Evolutionary conservation across 2,797 vertebrate species (phyloP).

Genomic region (Ambastaia sidthimunki): DNA sequence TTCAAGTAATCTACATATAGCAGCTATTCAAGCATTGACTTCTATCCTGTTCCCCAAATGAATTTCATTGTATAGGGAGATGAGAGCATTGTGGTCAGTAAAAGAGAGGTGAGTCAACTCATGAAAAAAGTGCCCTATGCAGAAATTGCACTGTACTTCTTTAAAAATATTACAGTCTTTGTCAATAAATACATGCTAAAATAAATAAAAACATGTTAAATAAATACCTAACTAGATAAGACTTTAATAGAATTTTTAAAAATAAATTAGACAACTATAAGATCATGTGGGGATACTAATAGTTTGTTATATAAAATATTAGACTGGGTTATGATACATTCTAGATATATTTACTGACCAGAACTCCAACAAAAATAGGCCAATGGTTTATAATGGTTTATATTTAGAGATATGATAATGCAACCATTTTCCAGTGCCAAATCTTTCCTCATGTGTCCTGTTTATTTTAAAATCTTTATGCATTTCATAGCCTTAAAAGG

Average conservation of each 20-base stretch:
- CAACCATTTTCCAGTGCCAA: constrained; percentile 17
- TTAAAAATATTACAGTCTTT: constrained; percentile 83
- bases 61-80: constrained; percentile 33
- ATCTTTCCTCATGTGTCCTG: constrained; percentile 18
- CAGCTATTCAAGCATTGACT: constrained; percentile 58
- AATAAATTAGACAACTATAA: constrained; percentile 66
- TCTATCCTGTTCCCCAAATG: constrained; percentile 25
- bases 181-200: constrained; percentile 81
- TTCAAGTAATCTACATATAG: constrained; percentile 71
- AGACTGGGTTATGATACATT: constrained; percentile 46
- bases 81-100: constrained; percentile 53
- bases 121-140: constrained; percentile 82
- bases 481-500: constrained; percentile 34
- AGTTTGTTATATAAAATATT: constrained; percentile 49
- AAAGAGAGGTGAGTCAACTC: constrained; percentile 71
- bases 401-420: constrained; percentile 24
- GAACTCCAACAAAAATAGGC: constrained; percentile 42
- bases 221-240: constrained; percentile 77
- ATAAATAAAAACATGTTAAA: constrained; percentile 76
- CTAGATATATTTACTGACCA: constrained; percentile 42
- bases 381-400: constrained; percentile 31
- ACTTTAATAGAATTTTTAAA: constrained; percentile 70
- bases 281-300: constrained; percentile 53
- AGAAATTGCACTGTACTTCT: constrained; percentile 80
- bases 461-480: constrained; percentile 35